These are phyloP conservation scores for Spilarctia lutea DNA, from an alignment of 2,888 invertebrate genomes.

Conservation along the genomic window DNA sequence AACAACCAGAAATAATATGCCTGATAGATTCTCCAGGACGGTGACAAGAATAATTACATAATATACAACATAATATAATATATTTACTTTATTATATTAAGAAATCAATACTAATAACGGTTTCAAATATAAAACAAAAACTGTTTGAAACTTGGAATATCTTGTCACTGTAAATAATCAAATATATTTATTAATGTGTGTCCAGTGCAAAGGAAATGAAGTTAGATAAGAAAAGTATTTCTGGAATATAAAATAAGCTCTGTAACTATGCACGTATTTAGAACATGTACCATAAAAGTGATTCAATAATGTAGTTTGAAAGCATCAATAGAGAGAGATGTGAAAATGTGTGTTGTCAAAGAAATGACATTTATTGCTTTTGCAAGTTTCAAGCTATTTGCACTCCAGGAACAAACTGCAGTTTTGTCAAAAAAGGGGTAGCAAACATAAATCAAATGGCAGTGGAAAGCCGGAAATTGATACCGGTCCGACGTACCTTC, in stretches of 20 bases:
- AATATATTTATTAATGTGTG: neutral
- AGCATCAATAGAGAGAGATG: neutral
- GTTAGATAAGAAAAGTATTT: neutral
- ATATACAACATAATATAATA: neutral
- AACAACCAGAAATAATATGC: too few species aligned
- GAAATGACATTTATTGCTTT: neutral
- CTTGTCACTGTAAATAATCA: neutral
- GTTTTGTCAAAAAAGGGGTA: constrained; percentile 61
- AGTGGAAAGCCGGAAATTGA: constrained; percentile 78
- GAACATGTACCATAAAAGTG: neutral
- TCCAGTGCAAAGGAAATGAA: neutral
- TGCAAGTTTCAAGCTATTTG: constrained; percentile 33
- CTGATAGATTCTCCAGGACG: too few species aligned
- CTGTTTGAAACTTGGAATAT: neutral
- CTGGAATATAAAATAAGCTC: neutral
- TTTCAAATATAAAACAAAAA: neutral
- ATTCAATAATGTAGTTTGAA: neutral
- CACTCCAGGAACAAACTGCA: constrained; percentile 39
- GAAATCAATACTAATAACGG: neutral
- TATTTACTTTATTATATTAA: neutral
- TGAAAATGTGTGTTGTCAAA: neutral
- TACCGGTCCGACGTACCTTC: constrained; percentile 69
- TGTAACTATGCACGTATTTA: neutral
- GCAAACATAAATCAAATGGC: constrained; percentile 79
- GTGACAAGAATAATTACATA: too few species aligned